phyloP scores from a whole-genome alignment of 2,797 vertebrate genomes.

The Myiotriccus ornatus region DNA sequence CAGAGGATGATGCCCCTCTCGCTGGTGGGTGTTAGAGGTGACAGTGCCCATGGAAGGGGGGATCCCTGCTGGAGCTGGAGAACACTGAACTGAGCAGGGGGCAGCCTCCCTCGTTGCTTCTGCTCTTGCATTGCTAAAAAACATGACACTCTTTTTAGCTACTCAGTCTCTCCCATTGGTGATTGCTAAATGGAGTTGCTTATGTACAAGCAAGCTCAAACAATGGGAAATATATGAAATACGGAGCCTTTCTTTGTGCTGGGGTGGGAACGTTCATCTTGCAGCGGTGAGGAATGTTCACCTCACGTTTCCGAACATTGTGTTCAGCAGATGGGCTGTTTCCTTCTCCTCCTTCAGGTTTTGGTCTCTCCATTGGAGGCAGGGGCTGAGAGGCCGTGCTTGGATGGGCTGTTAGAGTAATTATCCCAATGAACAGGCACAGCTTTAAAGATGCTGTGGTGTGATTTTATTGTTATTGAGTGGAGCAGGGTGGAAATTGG shows the following conservation, averaged over 20 bases:
- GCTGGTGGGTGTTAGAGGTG: background rate
- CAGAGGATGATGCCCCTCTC: background rate
- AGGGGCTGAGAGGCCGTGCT: background rate
- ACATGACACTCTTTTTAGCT: background rate
- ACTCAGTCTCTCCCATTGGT: background rate
- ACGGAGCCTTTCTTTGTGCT: background rate
- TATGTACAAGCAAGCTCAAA: background rate
- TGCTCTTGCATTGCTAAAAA: background rate
- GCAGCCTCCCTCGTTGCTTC: background rate
- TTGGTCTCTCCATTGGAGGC: background rate
- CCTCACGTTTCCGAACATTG: conserved; percentile 54
- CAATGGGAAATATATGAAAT: conserved; percentile 47
- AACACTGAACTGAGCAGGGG: background rate
- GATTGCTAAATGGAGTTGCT: background rate
- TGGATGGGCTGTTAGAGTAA: conserved; percentile 35
- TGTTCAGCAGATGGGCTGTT: conserved; percentile 43
- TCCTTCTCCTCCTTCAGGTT: conserved; percentile 23
- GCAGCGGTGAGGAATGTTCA: conserved; percentile 40
- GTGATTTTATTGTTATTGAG: background rate
- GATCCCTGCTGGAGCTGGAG: background rate
- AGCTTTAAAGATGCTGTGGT: background rate
- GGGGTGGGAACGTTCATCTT: background rate
- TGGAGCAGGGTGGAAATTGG: background rate
- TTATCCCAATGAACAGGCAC: background rate
- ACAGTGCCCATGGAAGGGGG: background rate